Evolutionary conservation across 2,888 invertebrate species (phyloP), one percentile per base, ranked within the genome.

Genomic region (Chloroclystis v-ata): DNA sequence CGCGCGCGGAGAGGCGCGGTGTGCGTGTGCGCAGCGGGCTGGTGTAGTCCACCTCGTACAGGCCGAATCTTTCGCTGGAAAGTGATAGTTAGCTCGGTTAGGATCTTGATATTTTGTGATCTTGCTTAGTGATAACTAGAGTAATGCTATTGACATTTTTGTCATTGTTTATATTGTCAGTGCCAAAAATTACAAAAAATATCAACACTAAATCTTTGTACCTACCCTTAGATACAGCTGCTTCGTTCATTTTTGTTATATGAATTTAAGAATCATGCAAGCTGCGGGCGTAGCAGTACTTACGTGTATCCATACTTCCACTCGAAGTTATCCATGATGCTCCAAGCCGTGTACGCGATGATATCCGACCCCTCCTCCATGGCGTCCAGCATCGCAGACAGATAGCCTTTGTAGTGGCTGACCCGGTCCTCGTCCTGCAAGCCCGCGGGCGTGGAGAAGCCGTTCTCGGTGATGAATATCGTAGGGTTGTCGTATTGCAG

Each of bases 301-400:
- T 72, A 89, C 83, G 67, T 74, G 61, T 90, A 92, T 29, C 91
- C 91, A 29, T 66, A 58, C 28, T 72, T 61, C 91, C 91, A 92
- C 65, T 92, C 91, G 59, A 91, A 91, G 61, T 90, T 91, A 59
- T 92, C 92, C 74, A 91, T 77, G 0, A 92, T 69, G 41, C 90
- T 90, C 91, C 92, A 91, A 2, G 86, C 86, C 0, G 89, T 82
- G 67, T 91, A 92, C 0, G 84, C 90, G 32, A 57, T 61, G 1
- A 89, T 60, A 41, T 87, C 69, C 8, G 78, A 82, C 0, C 82
- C 82, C 13, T 86, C 82, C 6, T 80, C 75, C 0, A 87, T 68
- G 1, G 89, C 86, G 30, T 83, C 73, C 43, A 87, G 49, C 59
- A 89, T 56, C 32, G 81, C 82, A 3, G 65, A 54, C 12, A 89